A percentile compares a stretch with the other conserved stretches of the same genome.
Evolutionary conservation across 2,113 vertebrate genomes (phyloP).

Genomic region (Bagarius yarrelli): DNA sequence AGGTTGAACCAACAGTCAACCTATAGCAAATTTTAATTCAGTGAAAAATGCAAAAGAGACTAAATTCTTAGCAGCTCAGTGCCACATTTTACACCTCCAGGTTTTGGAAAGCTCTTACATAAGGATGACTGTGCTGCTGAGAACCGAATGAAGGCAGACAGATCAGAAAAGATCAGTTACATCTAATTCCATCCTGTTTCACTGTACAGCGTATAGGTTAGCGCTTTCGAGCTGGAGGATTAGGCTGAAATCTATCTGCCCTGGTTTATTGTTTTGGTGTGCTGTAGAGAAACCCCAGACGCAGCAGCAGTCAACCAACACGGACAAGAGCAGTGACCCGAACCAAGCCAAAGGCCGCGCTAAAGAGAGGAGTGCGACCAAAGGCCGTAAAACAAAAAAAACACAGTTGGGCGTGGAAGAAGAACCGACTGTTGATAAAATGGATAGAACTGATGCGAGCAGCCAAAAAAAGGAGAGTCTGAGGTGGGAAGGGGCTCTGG

Average conservation of each 20-base stretch:
- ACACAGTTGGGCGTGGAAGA: constrained; percentile 25
- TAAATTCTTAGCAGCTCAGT: background rate
- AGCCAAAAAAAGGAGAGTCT: constrained; percentile 70
- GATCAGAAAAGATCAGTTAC: background rate
- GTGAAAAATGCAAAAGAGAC: background rate
- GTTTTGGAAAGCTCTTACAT: background rate
- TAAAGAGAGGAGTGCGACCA: constrained; percentile 38
- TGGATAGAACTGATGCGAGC: constrained; percentile 45
- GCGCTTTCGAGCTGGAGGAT: background rate
- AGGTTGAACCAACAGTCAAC: background rate
- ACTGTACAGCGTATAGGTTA: background rate
- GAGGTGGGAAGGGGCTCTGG: constrained; percentile 79
- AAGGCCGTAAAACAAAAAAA: constrained; percentile 31
- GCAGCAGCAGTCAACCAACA: constrained; percentile 40
- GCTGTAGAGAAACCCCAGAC: constrained; percentile 64
- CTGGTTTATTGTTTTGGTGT: background rate
- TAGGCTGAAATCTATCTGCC: constrained; percentile 26
- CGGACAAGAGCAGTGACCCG: constrained; percentile 42
- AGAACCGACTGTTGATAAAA: background rate
- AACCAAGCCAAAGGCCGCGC: constrained; percentile 28
- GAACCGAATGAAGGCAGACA: background rate
- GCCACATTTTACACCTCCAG: background rate
- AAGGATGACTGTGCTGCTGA: background rate
- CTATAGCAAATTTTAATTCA: background rate
- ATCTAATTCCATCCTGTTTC: background rate